phyloP scores from a whole-genome alignment of 2,797 vertebrate genomes.

The Tympanoctomys barrerae region DNA sequence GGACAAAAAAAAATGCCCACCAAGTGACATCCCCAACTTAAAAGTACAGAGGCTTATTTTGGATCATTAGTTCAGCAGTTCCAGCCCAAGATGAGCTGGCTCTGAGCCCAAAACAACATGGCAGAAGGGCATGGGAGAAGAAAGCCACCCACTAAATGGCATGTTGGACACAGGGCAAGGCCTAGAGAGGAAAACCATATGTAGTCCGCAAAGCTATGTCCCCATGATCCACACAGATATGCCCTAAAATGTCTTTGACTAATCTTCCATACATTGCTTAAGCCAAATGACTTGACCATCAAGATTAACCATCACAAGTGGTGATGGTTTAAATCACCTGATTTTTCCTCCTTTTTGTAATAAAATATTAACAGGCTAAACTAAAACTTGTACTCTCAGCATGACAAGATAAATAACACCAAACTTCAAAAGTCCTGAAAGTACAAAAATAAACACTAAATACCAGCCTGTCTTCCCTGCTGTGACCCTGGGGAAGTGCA shows the following conservation, averaged over 20 bases:
- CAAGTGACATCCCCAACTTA: not conserved
- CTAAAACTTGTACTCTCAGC: conserved; percentile 2
- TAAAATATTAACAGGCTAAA: conserved; percentile 14
- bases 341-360: not conserved
- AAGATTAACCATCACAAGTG: not conserved
- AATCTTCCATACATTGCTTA: not conserved
- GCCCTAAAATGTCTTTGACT: not conserved
- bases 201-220: not conserved
- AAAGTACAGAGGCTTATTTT: not conserved
- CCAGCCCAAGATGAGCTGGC: not conserved
- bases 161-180: not conserved
- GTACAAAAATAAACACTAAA: not conserved
- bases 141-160: not conserved
- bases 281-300: not conserved
- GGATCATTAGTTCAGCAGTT: not conserved
- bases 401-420: not conserved
- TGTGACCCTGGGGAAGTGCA: not conserved
- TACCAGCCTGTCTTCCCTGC: not conserved
- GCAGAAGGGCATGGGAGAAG: not conserved
- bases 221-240: not conserved
- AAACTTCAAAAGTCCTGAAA: conserved; percentile 9
- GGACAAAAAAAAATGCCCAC: not conserved
- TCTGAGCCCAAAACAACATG: not conserved
- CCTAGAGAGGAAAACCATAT: too few species aligned
- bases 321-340: not conserved